These are phyloP conservation scores for Dicaeum eximium DNA, from an alignment of 2,113 vertebrate species.

Conservation along the genomic window DNA sequence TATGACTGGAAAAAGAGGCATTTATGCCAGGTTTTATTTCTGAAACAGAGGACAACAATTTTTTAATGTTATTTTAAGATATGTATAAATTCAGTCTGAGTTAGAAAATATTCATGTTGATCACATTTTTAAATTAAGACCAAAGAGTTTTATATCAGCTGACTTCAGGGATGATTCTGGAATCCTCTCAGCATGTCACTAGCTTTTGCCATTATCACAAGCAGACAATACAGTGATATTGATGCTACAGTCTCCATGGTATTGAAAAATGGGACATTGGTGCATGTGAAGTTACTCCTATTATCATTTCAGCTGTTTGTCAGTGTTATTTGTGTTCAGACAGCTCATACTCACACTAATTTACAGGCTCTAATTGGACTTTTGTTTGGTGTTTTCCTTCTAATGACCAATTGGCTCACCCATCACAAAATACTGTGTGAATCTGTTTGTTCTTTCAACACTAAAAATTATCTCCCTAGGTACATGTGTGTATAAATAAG, in stretches of 20 bases:
- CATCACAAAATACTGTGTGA: neutral
- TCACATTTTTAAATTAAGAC: neutral
- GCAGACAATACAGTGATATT: neutral
- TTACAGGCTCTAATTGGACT: neutral
- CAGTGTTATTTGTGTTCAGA: neutral
- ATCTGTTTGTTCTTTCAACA: neutral
- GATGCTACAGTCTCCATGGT: neutral
- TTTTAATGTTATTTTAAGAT: neutral
- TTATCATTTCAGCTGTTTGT: conserved; percentile 34
- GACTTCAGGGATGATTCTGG: neutral
- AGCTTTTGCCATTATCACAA: neutral
- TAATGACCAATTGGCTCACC: neutral
- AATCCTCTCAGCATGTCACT: neutral
- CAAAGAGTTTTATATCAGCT: neutral
- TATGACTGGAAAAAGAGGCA: neutral
- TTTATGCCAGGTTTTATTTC: neutral
- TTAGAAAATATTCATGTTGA: neutral
- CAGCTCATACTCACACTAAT: neutral
- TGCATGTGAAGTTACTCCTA: neutral
- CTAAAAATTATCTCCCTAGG: neutral
- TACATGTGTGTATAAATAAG: neutral
- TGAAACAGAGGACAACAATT: neutral
- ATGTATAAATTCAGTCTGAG: neutral
- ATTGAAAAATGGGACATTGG: neutral
- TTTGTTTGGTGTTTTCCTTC: conserved; percentile 37